Evolutionary conservation across 2,797 vertebrate genomes (phyloP), one percentile per base, ranked within the genome.

Genomic region (Oreortyx pictus): DNA sequence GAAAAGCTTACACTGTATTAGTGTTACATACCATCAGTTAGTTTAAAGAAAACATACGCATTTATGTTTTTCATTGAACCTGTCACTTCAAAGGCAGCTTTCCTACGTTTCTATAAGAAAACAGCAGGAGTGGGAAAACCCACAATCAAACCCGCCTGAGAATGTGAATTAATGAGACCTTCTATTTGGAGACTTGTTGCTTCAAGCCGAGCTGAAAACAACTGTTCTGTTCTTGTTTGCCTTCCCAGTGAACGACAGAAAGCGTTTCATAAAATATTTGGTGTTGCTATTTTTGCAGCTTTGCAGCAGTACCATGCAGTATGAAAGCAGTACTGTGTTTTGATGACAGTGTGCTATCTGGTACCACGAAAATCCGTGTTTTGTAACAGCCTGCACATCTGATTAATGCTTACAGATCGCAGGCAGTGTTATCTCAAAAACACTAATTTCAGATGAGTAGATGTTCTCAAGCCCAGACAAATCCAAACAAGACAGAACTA

Each of bases 351-450:
- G 88, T 19, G 14, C 44, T 83, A 61, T 57, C 83, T 35, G 15
- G 5, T 79, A 80, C 27, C 43, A 93, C 4, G 14, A 71, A 86
- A 93, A 78, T 37, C 52, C 5, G 15, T 92, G 86, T 91, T 88
- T 92, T 86, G 73, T 60, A 86, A 71, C 50, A 90, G 59, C 60
- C 62, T 68, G 94, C 90, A 89, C 18, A 80, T 74, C 90, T 95
- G 64, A 93, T 37, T 93, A 84, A 93, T 79, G 83, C 94, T 96
- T 66, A 96, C 97, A 97, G 96, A 96, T 96, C 59, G 71, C 41
- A 89, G 90, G 91, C 47, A 94, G 90, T 90, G 79, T 96, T 97
- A 96, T 88, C 73, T 95, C 78, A 80, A 94, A 97, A 97, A 97
- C 89, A 96, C 52, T 80, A 39, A 91, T 85, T 96, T 89, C 82